Evolutionary conservation across 2,888 invertebrate genomes (phyloP).

Genomic region (Cinara cedri): DNA sequence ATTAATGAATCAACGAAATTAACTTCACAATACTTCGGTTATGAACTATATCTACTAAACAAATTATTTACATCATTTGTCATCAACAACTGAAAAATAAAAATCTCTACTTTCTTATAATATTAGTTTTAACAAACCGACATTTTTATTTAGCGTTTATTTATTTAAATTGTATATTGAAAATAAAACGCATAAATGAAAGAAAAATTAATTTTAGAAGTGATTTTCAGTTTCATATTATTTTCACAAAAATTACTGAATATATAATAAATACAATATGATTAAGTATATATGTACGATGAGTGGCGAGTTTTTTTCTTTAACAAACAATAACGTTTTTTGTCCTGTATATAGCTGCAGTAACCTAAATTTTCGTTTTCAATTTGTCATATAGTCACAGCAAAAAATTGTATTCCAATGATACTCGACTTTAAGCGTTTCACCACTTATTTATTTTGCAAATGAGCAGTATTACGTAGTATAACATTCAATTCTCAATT

Average conservation of each 20-base stretch:
- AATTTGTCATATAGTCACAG: neutral
- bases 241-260: no score
- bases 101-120: neutral
- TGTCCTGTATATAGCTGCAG: neutral
- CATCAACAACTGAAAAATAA: no score
- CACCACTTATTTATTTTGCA: no score
- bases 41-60: no score
- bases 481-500: no score
- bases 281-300: neutral
- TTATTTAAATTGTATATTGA: conserved; percentile 3
- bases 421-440: neutral
- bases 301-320: neutral
- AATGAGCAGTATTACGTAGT: no score
- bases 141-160: neutral
- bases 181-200: conserved; percentile 8
- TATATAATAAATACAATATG: no score
- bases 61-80: no score
- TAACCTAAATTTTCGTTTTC: conserved; percentile 12
- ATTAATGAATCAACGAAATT: no score
- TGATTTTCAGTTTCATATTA: no score
- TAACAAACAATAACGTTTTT: neutral
- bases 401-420: neutral
- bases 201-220: no score
- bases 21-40: no score
- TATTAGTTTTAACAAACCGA: neutral